Conservation (phyloP, 1,140 invertebrate genomes). For the Ceratosolen solmsi region DNA sequence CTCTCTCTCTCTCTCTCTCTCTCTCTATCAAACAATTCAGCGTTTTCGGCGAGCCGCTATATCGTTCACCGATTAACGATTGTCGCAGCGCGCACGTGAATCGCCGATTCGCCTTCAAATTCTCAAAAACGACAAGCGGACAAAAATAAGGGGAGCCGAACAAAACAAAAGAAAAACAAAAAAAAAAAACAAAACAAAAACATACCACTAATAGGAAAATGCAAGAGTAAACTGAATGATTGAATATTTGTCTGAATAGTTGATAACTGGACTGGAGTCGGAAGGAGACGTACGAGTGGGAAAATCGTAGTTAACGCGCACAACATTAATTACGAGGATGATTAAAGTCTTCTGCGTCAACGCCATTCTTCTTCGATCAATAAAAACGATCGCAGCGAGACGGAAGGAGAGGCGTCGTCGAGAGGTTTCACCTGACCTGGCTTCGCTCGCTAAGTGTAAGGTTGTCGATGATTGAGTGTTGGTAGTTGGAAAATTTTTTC, state of each 20-base stretch:
- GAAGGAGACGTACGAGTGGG: not conserved
- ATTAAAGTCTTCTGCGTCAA: constrained; percentile 49
- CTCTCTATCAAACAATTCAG: not conserved
- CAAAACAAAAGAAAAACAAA: not conserved
- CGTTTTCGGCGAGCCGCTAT: not conserved
- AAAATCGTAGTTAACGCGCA: constrained; percentile 3
- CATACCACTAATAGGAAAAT: constrained; percentile 14
- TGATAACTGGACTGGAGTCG: not conserved
- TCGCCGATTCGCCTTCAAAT: not conserved
- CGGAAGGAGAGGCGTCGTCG: not conserved
- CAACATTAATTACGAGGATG: constrained; percentile 31
- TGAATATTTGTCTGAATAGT: not conserved
- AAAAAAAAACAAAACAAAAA: not conserved
- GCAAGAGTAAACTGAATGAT: not conserved
- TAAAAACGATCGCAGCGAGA: not conserved
- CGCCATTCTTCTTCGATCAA: not conserved
- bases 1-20: too few species aligned
- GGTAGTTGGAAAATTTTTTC: too few species aligned
- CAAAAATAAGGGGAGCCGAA: not conserved
- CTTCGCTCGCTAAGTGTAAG: too few species aligned
- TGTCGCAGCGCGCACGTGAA: too few species aligned
- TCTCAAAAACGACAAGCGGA: not conserved
- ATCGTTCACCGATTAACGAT: not conserved
- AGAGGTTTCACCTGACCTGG: not conserved
- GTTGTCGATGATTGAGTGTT: too few species aligned